phyloP scores from a whole-genome alignment of 2,113 vertebrate species.

The Anolis sagrei region DNA sequence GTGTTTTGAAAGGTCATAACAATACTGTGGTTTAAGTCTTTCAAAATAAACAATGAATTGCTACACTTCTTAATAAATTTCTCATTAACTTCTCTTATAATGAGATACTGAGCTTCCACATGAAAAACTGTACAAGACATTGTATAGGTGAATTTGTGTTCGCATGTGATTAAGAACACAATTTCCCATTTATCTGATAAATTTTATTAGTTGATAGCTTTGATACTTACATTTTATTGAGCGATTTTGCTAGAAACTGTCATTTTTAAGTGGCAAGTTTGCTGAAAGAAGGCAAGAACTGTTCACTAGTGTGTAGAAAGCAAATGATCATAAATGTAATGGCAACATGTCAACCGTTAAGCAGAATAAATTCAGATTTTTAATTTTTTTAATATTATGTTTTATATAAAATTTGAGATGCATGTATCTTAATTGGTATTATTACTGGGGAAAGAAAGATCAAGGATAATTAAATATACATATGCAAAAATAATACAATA shows the following conservation, averaged over 20 bases:
- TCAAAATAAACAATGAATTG: not conserved
- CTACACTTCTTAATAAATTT: not conserved
- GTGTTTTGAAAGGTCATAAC: not conserved
- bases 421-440: not conserved
- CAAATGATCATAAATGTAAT: not conserved
- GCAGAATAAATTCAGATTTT: not conserved
- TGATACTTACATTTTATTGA: not conserved
- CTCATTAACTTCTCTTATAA: not conserved
- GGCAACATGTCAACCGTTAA: not conserved
- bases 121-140: not conserved
- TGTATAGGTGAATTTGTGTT: not conserved
- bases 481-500: not conserved
- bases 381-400: conserved; percentile 10
- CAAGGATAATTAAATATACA: not conserved
- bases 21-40: not conserved
- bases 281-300: conserved; percentile 1
- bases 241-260: not conserved
- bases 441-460: not conserved
- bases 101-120: not conserved
- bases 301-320: not conserved
- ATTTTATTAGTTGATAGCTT: not conserved
- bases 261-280: not conserved
- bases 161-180: not conserved
- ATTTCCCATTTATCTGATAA: not conserved
- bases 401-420: not conserved